Percentiles rank a stretch among this genome's conserved stretches.
Conservation (phyloP, 1,140 invertebrate genomes). For the Bombus fervidus region DNA sequence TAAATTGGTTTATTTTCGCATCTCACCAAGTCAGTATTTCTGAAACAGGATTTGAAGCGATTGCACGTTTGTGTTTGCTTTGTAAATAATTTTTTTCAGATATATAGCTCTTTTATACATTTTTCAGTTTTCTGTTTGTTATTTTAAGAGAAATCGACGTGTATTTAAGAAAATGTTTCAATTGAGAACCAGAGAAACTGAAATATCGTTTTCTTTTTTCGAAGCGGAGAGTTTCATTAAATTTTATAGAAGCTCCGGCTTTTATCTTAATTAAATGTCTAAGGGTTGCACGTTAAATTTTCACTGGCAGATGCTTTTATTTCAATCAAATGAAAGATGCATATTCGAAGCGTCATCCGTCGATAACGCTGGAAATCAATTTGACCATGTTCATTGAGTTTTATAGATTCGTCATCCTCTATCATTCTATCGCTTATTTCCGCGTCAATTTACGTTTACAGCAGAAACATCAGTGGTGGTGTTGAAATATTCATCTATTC, state of each 20-base stretch:
- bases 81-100: not conserved
- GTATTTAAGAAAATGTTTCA: not conserved
- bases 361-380: not conserved
- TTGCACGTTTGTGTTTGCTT: not conserved
- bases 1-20: not conserved
- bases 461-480: no score
- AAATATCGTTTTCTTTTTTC: not conserved
- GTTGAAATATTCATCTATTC: no score
- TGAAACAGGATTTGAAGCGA: not conserved
- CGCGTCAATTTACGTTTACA: not conserved
- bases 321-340: not conserved
- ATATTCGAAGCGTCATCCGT: not conserved
- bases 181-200: no score
- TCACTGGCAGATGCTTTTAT: not conserved
- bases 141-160: not conserved
- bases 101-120: not conserved
- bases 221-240: not conserved
- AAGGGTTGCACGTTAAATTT: not conserved
- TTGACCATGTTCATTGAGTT: not conserved
- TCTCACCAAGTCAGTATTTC: not conserved
- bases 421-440: not conserved
- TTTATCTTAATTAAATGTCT: not conserved
- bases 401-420: not conserved
- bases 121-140: not conserved
- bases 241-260: not conserved